Percentiles rank a stretch among this genome's conserved stretches.
phyloP scores from a whole-genome alignment of 2,113 vertebrate species.

The Malurus melanocephalus region DNA sequence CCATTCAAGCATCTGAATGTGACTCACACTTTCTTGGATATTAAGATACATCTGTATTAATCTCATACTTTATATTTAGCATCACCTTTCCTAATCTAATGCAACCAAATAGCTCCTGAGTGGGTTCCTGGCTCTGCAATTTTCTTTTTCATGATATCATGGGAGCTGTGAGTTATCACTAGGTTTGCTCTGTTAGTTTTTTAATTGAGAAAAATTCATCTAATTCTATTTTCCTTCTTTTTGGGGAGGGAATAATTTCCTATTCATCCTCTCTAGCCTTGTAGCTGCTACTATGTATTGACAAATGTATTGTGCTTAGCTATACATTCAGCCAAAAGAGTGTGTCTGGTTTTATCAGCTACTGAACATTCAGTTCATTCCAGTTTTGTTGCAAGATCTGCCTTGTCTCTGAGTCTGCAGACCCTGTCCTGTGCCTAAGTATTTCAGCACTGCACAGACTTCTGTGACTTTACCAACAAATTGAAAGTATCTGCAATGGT shows the following conservation, averaged over 20 bases:
- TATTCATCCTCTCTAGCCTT: background rate
- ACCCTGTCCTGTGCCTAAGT: background rate
- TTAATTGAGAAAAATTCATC: background rate
- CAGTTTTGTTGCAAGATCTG: background rate
- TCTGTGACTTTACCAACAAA: background rate
- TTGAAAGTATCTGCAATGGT: background rate
- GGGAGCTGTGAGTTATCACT: background rate
- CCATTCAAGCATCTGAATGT: background rate
- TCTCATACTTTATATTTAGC: background rate
- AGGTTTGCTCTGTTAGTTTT: background rate
- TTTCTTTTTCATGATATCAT: background rate
- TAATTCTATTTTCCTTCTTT: background rate
- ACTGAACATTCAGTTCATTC: background rate
- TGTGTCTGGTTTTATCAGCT: background rate
- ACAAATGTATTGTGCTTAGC: background rate
- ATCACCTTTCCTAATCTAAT: background rate
- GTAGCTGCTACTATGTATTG: background rate
- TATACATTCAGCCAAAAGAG: background rate
- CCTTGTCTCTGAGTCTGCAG: background rate
- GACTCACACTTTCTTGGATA: constrained; percentile 16
- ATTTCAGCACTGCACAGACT: background rate
- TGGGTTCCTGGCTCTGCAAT: background rate
- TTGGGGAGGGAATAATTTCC: background rate
- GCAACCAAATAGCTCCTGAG: background rate
- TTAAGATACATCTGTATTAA: background rate